phyloP scores from a whole-genome alignment of 2,113 vertebrate genomes.

The Microtus richardsoni region DNA sequence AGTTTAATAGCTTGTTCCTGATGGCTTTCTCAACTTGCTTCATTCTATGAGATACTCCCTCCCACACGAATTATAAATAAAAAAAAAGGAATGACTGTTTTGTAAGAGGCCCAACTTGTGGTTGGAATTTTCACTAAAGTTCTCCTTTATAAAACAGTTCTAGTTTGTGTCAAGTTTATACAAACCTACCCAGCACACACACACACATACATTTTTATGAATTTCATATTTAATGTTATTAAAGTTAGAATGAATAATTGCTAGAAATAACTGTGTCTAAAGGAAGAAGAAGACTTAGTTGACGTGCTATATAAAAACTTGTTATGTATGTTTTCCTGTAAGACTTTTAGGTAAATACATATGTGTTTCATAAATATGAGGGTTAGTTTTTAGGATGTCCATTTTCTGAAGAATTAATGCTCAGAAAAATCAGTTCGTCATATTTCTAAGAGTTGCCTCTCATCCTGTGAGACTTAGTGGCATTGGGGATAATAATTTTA shows the following conservation, averaged over 20 bases:
- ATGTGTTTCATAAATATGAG: background rate
- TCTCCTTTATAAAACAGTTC: background rate
- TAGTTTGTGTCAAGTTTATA: background rate
- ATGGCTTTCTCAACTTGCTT: background rate
- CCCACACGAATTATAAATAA: background rate
- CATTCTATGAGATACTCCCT: rapidly evolving
- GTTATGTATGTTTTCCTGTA: background rate
- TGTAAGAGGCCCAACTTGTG: background rate
- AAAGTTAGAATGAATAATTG: background rate
- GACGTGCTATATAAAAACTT: background rate
- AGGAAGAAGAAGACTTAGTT: background rate
- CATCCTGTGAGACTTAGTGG: rapidly evolving
- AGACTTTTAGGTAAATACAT: rapidly evolving
- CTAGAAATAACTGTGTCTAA: background rate
- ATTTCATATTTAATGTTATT: background rate
- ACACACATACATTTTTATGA: background rate
- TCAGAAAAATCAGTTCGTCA: background rate
- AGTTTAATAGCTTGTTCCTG: background rate
- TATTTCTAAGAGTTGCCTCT: background rate
- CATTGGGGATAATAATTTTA: background rate
- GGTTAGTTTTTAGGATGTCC: background rate
- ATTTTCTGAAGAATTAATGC: background rate
- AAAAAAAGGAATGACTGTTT: background rate
- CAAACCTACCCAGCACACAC: background rate
- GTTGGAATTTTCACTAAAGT: background rate